Conservation (phyloP, 1,140 invertebrate genomes). For the Bombus turneri region DNA sequence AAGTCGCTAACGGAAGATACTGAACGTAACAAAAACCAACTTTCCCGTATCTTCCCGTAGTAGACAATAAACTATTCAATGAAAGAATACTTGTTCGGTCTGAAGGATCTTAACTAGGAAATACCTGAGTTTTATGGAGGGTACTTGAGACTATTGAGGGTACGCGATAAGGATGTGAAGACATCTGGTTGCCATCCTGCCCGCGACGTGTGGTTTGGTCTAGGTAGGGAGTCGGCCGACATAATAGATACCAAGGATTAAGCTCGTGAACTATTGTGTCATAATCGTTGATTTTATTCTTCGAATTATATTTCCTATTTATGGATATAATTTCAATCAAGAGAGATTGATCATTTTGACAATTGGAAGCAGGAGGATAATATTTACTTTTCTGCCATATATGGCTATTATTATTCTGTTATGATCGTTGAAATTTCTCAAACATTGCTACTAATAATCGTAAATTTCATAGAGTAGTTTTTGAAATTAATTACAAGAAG, state of each 20-base stretch:
- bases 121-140: too few species aligned
- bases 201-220: too few species aligned
- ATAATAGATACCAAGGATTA: not conserved
- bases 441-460: not conserved
- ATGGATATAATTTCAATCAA: not conserved
- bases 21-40: too few species aligned
- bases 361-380: not conserved
- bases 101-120: too few species aligned
- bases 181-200: too few species aligned
- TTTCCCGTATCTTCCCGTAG: too few species aligned
- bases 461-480: not conserved
- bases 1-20: too few species aligned
- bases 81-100: too few species aligned
- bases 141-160: too few species aligned
- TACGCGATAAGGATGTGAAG: too few species aligned
- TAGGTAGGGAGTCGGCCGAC: too few species aligned
- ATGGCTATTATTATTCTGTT: not conserved
- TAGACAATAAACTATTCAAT: too few species aligned
- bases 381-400: not conserved
- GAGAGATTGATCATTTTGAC: not conserved
- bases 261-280: not conserved
- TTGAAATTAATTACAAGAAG: not conserved
- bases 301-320: not conserved
- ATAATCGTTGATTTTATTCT: not conserved
- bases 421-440: not conserved